Evolutionary conservation across 1,140 invertebrate species (phyloP).

Genomic region (Dryas iulia): DNA sequence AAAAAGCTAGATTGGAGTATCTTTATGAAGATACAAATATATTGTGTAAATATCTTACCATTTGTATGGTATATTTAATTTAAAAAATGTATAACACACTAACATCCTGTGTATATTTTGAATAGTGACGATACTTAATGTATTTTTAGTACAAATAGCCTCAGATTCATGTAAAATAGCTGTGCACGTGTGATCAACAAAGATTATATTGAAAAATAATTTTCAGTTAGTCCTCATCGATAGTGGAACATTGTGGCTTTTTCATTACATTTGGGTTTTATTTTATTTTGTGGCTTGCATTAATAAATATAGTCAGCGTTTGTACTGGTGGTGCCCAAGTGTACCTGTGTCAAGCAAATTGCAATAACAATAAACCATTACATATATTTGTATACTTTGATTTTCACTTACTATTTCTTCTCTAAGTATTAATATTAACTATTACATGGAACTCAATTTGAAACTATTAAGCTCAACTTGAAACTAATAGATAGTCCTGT

Average conservation of each 20-base stretch:
- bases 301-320: neutral
- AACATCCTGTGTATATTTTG: neutral
- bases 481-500: no score
- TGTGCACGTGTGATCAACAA: constrained; percentile 57
- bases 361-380: constrained; percentile 5
- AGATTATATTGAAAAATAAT: constrained; percentile 57
- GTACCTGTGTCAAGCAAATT: neutral
- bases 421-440: no score
- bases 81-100: neutral
- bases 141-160: constrained; percentile 8
- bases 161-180: constrained; percentile 65
- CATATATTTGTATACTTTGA: constrained; percentile 5
- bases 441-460: no score
- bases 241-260: constrained; percentile 64
- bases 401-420: no score
- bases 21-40: neutral
- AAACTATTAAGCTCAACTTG: no score
- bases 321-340: neutral
- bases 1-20: neutral
- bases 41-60: neutral
- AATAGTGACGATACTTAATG: neutral
- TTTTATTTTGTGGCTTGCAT: constrained; percentile 7
- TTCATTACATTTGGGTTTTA: constrained; percentile 26
- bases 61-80: neutral
- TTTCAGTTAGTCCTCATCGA: constrained; percentile 58